phyloP scores from a whole-genome alignment of 1,140 invertebrate species.

The Limonius californicus region DNA sequence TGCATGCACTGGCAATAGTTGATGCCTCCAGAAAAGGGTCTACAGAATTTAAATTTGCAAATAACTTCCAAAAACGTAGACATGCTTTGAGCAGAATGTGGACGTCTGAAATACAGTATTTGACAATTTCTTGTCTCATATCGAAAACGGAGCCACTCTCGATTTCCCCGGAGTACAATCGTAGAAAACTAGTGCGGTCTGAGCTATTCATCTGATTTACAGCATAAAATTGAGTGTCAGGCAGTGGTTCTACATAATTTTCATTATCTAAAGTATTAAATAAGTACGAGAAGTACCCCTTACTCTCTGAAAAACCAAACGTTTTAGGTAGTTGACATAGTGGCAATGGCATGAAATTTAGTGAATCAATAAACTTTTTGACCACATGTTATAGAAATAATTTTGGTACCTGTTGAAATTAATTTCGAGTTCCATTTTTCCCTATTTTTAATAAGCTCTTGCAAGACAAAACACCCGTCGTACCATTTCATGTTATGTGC shows the following conservation, averaged over 20 bases:
- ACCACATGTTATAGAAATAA: too few species aligned
- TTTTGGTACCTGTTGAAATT: background rate
- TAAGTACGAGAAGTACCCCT: constrained; percentile 6
- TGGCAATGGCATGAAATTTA: background rate
- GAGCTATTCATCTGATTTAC: background rate
- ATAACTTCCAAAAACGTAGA: constrained; percentile 17
- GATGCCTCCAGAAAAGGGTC: constrained; percentile 17
- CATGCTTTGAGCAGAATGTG: constrained; percentile 21
- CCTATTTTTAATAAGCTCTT: background rate
- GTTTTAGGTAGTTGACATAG: background rate
- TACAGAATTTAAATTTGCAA: constrained; percentile 12
- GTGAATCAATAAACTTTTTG: too few species aligned
- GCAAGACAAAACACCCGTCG: background rate
- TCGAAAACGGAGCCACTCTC: constrained; percentile 27
- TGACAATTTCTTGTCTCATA: constrained; percentile 26
- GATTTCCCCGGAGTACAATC: constrained; percentile 28
- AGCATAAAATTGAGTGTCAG: too few species aligned
- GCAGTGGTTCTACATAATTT: background rate
- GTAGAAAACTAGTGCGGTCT: constrained; percentile 22
- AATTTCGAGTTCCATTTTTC: background rate
- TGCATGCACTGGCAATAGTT: constrained; percentile 23
- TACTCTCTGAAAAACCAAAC: background rate
- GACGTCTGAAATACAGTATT: constrained; percentile 27
- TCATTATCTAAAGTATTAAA: background rate
- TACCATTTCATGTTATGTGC: background rate